These are phyloP conservation scores for Tryphoninae sp. DNA, from an alignment of 2,888 invertebrate species.

Conservation along the genomic window DNA sequence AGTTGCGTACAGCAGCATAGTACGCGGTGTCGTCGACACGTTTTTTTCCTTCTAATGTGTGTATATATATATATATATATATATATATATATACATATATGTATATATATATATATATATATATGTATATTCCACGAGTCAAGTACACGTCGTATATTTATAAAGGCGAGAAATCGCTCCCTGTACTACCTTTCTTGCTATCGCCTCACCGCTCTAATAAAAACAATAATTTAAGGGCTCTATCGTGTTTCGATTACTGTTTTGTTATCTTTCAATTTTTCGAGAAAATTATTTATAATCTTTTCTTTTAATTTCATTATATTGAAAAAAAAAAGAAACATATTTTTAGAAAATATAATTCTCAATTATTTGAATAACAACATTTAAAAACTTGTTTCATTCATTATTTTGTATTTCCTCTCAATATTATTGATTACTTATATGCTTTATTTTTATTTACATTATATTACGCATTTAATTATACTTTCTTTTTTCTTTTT, in stretches of 20 bases:
- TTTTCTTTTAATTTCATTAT: not conserved
- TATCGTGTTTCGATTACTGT: not conserved
- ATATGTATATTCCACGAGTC: not conserved
- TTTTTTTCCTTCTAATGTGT: not conserved
- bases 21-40: slow-evolving; percentile 1
- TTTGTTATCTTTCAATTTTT: not conserved
- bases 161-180: no score
- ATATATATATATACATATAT: not conserved
- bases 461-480: not conserved
- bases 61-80: not conserved
- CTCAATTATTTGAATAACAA: no score
- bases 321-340: not conserved
- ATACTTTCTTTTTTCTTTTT: slow-evolving; percentile 10
- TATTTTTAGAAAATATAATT: no score
- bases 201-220: no score
- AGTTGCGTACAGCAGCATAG: slow-evolving; percentile 30
- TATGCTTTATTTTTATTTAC: no score
- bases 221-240: no score
- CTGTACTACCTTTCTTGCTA: no score
- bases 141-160: not conserved
- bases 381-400: no score
- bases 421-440: no score
- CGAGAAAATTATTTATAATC: not conserved
- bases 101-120: not conserved
- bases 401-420: no score